Evolutionary conservation across 2,113 vertebrate genomes (phyloP).

Genomic region (Aptenodytes forsteri): DNA sequence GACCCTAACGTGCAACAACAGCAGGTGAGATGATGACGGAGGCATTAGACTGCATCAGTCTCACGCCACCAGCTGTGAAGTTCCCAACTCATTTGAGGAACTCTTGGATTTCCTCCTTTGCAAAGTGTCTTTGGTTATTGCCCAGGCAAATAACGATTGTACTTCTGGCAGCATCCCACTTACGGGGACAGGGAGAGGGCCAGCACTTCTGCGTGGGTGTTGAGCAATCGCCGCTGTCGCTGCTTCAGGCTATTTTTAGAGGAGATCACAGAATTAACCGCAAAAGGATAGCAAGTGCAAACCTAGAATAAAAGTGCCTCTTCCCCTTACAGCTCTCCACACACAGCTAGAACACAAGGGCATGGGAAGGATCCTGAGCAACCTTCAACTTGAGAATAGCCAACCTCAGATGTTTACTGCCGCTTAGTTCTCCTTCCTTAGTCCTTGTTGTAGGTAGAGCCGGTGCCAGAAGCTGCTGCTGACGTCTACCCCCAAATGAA

Average conservation of each 20-base stretch:
- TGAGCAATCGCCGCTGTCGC: background rate
- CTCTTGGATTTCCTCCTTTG: background rate
- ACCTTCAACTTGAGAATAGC: background rate
- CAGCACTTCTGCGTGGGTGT: background rate
- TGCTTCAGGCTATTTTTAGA: conserved; percentile 16
- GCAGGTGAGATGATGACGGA: rapidly evolving
- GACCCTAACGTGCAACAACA: background rate
- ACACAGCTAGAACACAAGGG: background rate
- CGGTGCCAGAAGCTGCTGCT: background rate
- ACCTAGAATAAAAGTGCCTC: background rate
- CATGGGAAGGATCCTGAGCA: background rate
- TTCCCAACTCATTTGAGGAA: background rate
- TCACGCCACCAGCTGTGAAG: rapidly evolving
- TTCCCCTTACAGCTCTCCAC: background rate
- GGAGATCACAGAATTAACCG: background rate
- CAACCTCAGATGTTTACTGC: background rate
- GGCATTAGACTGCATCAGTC: rapidly evolving
- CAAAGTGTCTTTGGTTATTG: background rate
- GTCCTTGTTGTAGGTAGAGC: background rate
- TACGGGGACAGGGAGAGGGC: background rate
- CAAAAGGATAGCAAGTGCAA: background rate
- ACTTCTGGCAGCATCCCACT: background rate
- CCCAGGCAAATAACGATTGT: background rate
- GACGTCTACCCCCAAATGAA: background rate
- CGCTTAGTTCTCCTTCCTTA: background rate